Conservation (phyloP, 2,797 vertebrate species). For the Rhadinocentrus ornatus region DNA sequence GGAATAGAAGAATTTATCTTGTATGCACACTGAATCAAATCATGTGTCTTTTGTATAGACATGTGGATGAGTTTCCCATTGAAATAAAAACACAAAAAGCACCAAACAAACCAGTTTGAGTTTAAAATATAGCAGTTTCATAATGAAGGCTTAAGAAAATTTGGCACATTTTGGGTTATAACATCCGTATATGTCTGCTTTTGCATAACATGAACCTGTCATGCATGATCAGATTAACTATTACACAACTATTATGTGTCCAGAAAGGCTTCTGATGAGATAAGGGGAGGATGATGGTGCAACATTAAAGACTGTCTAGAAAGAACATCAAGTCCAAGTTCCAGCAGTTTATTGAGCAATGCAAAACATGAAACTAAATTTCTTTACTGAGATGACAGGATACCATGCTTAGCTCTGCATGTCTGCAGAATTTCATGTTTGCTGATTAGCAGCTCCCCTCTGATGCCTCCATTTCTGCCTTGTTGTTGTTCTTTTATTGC, state of each 20-base stretch:
- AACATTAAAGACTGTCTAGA: no score
- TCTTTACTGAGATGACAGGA: neutral
- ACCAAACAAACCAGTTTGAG: neutral
- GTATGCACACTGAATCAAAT: conserved; percentile 1
- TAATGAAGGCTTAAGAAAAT: neutral
- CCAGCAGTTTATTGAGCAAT: no score
- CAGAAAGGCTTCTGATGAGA: neutral
- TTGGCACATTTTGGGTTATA: no score
- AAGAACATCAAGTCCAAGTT: no score
- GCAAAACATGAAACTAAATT: neutral
- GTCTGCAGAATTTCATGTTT: neutral
- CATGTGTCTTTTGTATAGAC: neutral
- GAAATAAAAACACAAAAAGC: neutral
- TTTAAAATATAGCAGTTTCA: neutral
- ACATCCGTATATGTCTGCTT: no score
- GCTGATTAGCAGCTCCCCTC: neutral
- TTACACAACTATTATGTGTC: neutral
- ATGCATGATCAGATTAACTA: neutral
- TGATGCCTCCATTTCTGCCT: neutral
- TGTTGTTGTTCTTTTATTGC: neutral
- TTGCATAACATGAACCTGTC: neutral
- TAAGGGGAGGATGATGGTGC: neutral
- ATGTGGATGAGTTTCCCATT: neutral
- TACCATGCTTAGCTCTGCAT: neutral
- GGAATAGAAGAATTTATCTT: conserved; percentile 20